Conservation (phyloP, 2,888 invertebrate genomes). For the Ophonus ardosiacus region DNA sequence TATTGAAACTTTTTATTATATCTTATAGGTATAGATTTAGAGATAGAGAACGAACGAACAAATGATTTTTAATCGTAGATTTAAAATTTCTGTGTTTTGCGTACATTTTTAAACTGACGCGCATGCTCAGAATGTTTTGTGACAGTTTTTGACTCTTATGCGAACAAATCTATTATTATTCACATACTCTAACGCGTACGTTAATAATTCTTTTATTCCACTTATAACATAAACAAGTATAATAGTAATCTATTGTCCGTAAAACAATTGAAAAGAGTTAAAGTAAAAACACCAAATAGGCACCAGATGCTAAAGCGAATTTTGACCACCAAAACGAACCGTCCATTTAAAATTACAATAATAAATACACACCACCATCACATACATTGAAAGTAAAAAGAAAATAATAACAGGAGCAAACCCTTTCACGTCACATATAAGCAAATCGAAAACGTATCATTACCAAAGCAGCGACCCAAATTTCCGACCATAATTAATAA, state of each 20-base stretch:
- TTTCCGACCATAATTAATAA: constrained; percentile 57
- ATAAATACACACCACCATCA: constrained; percentile 18
- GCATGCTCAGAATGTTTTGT: too few relatives aligned
- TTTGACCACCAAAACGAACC: constrained; percentile 41
- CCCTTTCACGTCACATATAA: constrained; percentile 46
- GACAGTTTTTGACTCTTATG: too few relatives aligned
- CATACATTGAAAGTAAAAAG: constrained; percentile 18
- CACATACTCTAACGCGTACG: too few relatives aligned
- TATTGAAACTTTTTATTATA: too few relatives aligned
- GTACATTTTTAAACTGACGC: too few relatives aligned
- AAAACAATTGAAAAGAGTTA: not conserved
- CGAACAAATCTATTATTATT: too few relatives aligned
- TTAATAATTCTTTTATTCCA: too few relatives aligned
- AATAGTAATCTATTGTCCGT: not conserved
- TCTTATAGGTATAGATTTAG: too few relatives aligned
- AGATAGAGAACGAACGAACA: too few relatives aligned
- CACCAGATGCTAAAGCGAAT: constrained; percentile 9
- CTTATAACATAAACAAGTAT: too few relatives aligned
- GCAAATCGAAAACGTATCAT: constrained; percentile 52
- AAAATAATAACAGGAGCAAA: constrained; percentile 48
- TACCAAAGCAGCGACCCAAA: constrained; percentile 56
- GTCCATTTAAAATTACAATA: constrained; percentile 51
- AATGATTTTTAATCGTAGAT: too few relatives aligned
- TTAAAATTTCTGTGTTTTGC: too few relatives aligned
- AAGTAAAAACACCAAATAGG: not conserved